Conservation (phyloP, 2,113 vertebrate genomes). For the Phylloscopus whistleri region DNA sequence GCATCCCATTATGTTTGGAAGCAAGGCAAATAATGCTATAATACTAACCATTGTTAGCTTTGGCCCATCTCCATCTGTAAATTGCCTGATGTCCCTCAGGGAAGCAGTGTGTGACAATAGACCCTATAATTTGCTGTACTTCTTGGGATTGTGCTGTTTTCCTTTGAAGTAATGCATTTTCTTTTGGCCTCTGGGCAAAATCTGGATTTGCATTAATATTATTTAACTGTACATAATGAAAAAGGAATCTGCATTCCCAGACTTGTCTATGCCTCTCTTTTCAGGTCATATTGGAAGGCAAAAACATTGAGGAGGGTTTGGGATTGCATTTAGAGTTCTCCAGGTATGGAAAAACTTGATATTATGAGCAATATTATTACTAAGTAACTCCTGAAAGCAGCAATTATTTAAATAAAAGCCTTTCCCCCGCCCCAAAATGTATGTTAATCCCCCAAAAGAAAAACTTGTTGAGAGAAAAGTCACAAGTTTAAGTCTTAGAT, state of each 20-base stretch:
- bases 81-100: background rate
- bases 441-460: background rate
- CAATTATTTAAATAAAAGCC: background rate
- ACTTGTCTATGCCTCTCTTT: background rate
- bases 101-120: background rate
- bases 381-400: background rate
- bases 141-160: background rate
- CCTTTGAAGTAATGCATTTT: background rate
- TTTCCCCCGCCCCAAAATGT: background rate
- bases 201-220: background rate
- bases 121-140: background rate
- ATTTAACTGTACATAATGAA: background rate
- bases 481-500: background rate
- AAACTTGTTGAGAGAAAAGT: background rate
- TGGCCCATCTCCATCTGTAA: background rate
- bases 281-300: slow-evolving; percentile 96
- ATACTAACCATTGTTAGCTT: background rate
- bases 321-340: slow-evolving; percentile 94
- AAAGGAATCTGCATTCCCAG: background rate
- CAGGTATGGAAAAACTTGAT: slow-evolving; percentile 78
- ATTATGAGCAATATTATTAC: background rate
- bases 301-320: slow-evolving; percentile 97
- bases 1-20: background rate
- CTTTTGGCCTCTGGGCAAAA: background rate
- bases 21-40: background rate